Evolutionary conservation across 2,888 invertebrate species (phyloP), one percentile per base, ranked within the genome.

Genomic region (Sclerodermus sp.): DNA sequence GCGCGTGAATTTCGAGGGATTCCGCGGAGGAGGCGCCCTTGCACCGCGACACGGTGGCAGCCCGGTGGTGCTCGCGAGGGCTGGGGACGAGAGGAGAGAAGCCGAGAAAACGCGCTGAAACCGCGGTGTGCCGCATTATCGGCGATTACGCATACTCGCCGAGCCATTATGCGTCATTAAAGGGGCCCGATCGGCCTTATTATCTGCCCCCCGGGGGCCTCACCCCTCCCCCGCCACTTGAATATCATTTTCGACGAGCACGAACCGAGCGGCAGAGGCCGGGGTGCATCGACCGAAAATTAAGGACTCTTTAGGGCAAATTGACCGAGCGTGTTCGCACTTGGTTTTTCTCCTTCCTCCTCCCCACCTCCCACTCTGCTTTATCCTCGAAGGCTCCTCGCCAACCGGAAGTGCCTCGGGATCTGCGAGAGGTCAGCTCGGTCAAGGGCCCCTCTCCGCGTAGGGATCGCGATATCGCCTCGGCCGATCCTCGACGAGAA

Each of bases 101-200:
- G 8, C 23, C 23, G 38, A 54, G 54, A 53, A 56, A 62, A 53
- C 47, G 55, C 49, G 53, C 47, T 43, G 54, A 51, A 62, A 62
- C 58, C 58, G 47, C 55, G 62, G 58, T 61, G 60, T 57, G 56
- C 64, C 55, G 62, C 66, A 69, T 70, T 67, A 65, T 68, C 64
- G 66, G 53, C 70, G 70, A 75, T 75, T 75, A 75, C 73, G 71
- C 70, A 70, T 74, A 73, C 74, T 75, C 74, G 70, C 68, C 66
- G 68, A 66, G 65, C 72, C 73, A 76, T 76, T 76, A 76, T 74
- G 68, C 68, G 71, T 75, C 74, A 76, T 76, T 76, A 76, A 73
- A 65, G 73, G 64, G 67, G 64, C 63, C 71, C 70, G 73, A 74
- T 74, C 74, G 65, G 65, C 69, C 70, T 71, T 71, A 73, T 73